A percentile compares a stretch with the other conserved stretches of the same genome.
Evolutionary conservation across 2,888 invertebrate species (phyloP).

Genomic region (Drosophila picticornis): DNA sequence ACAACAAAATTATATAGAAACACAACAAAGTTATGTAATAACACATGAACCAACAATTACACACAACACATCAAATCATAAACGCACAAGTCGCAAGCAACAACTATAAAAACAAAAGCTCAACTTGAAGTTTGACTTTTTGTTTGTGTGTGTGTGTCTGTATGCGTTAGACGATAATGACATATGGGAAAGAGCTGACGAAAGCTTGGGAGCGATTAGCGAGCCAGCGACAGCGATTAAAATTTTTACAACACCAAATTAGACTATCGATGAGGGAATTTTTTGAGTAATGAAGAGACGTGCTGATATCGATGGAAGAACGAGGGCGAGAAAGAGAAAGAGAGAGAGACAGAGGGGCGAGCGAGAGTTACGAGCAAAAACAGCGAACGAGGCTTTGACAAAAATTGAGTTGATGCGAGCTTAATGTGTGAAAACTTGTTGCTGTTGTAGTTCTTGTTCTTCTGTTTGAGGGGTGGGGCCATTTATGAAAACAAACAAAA

Average conservation of each 20-base stretch:
- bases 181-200: slow-evolving; percentile 31
- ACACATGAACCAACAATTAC: slow-evolving; percentile 15
- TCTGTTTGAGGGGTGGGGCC: neutral
- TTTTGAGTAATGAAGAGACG: slow-evolving; percentile 39
- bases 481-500: slow-evolving; percentile 27
- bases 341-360: slow-evolving; percentile 18
- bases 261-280: slow-evolving; percentile 47
- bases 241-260: slow-evolving; percentile 65
- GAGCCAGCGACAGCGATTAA: slow-evolving; percentile 48
- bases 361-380: slow-evolving; percentile 39
- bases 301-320: slow-evolving; percentile 45
- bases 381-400: slow-evolving; percentile 49
- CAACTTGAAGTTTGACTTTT: slow-evolving; percentile 53
- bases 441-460: slow-evolving; percentile 13
- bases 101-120: slow-evolving; percentile 47
- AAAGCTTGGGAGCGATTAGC: slow-evolving; percentile 23
- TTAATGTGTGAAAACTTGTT: slow-evolving; percentile 32
- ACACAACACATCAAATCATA: slow-evolving; percentile 38
- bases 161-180: slow-evolving; percentile 9
- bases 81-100: slow-evolving; percentile 53
- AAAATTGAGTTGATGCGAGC: slow-evolving; percentile 26
- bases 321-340: slow-evolving; percentile 19
- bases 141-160: slow-evolving; percentile 8
- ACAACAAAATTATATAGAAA: slow-evolving; percentile 57
- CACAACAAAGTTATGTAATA: slow-evolving; percentile 8